Evolutionary conservation across 2,113 vertebrate species (phyloP).

Genomic region (Mobula hypostoma): DNA sequence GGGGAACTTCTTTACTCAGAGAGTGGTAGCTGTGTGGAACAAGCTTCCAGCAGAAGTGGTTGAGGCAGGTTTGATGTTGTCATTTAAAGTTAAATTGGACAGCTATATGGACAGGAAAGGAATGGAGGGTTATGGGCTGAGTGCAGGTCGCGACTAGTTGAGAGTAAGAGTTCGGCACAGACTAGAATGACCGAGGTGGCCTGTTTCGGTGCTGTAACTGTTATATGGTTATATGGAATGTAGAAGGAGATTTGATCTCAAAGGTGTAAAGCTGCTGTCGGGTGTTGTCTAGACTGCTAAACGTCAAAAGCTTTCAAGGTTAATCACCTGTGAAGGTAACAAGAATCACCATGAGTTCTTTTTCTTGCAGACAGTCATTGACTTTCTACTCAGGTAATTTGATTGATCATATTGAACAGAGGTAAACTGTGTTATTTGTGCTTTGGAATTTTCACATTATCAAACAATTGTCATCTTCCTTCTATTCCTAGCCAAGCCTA

Average conservation of each 20-base stretch:
- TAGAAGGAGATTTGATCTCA: not conserved
- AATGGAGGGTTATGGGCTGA: too few species aligned
- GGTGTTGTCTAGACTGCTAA: not conserved
- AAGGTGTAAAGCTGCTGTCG: not conserved
- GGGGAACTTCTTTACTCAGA: too few species aligned
- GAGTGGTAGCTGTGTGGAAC: too few species aligned
- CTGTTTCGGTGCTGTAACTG: too few species aligned
- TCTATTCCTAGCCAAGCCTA: not conserved
- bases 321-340: not conserved
- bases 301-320: not conserved
- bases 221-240: too few species aligned
- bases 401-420: not conserved
- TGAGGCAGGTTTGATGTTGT: too few species aligned
- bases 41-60: too few species aligned
- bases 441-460: conserved; percentile 4
- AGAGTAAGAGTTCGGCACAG: too few species aligned
- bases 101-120: too few species aligned
- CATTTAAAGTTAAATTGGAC: too few species aligned
- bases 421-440: not conserved
- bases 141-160: too few species aligned
- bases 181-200: too few species aligned
- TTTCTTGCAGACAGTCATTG: not conserved
- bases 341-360: not conserved
- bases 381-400: not conserved
- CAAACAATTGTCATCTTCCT: conserved; percentile 11